phyloP scores from a whole-genome alignment of 1,140 invertebrate genomes.

The Aphelinus certus region DNA sequence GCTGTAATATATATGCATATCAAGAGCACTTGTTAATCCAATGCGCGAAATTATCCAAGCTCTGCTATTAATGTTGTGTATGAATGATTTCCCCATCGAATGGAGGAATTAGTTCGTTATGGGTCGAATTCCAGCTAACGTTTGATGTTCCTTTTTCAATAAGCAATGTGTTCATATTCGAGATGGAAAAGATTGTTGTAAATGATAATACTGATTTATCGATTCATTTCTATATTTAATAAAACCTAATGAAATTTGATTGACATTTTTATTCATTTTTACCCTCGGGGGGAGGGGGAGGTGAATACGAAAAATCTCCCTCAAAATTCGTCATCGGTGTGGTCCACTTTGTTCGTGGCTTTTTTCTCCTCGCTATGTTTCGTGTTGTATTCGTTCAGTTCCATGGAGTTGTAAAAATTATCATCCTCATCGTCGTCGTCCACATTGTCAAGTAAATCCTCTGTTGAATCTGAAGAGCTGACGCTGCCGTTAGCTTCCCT shows the following conservation, averaged over 20 bases:
- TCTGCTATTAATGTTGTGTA: not conserved
- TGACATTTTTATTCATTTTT: not conserved
- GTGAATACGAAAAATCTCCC: not conserved
- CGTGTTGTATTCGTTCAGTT: conserved; percentile 48
- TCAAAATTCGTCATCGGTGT: conserved; percentile 63
- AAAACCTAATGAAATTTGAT: conserved; percentile 6
- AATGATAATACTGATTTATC: not conserved
- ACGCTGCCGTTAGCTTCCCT: conserved; percentile 60
- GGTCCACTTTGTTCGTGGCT: conserved; percentile 56
- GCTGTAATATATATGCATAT: conserved; percentile 10
- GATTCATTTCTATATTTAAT: conserved; percentile 15
- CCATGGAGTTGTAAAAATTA: conserved; percentile 55
- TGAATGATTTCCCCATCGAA: not conserved
- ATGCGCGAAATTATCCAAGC: not conserved
- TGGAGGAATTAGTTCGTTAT: not conserved
- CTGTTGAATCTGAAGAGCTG: conserved; percentile 64
- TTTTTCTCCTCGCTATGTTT: conserved; percentile 57
- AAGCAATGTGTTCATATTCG: conserved; percentile 2
- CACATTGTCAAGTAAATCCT: conserved; percentile 65
- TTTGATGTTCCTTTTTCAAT: not conserved
- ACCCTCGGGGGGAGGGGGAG: not conserved
- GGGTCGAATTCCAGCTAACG: not conserved
- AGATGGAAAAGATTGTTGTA: conserved; percentile 1
- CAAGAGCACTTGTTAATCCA: conserved; percentile 9
- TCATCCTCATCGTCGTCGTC: conserved; percentile 63